Evolutionary conservation across 1,140 invertebrate species (phyloP).

Genomic region (Drosophila auraria): DNA sequence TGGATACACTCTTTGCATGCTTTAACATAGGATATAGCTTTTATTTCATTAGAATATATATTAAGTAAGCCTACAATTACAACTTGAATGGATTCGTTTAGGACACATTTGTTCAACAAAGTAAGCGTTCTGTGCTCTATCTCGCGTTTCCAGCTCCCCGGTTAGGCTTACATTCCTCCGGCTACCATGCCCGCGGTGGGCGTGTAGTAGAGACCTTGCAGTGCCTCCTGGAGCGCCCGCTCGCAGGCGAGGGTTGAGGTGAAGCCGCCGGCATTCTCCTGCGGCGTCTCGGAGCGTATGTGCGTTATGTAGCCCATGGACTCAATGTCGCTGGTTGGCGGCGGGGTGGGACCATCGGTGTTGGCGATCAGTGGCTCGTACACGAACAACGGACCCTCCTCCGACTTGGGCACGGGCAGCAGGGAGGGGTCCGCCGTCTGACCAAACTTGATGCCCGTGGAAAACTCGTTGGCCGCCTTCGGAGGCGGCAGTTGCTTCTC

Average conservation of each 20-base stretch:
- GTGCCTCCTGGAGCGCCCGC: constrained; percentile 95
- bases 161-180: not conserved
- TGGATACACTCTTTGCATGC: not conserved
- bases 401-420: constrained; percentile 89
- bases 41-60: constrained; percentile 31
- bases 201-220: constrained; percentile 92
- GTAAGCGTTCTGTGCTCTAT: constrained; percentile 65
- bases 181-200: constrained; percentile 71
- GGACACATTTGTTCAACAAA: constrained; percentile 67
- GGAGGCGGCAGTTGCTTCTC: constrained; percentile 87
- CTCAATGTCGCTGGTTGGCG: constrained; percentile 88
- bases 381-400: constrained; percentile 90
- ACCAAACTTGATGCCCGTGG: constrained; percentile 92
- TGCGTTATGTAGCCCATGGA: constrained; percentile 91
- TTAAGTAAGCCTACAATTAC: constrained; percentile 43
- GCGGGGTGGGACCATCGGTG: constrained; percentile 91
- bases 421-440: constrained; percentile 86
- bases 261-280: constrained; percentile 96
- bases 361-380: constrained; percentile 88
- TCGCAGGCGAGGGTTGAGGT: constrained; percentile 92
- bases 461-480: constrained; percentile 89
- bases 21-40: constrained; percentile 28
- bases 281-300: constrained; percentile 89
- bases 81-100: constrained; percentile 39
- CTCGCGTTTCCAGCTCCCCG: not conserved